A percentile compares a stretch with the other conserved stretches of the same genome.
Conservation (phyloP, 2,797 vertebrate genomes). For the Schizopygopsis pylzovi region DNA sequence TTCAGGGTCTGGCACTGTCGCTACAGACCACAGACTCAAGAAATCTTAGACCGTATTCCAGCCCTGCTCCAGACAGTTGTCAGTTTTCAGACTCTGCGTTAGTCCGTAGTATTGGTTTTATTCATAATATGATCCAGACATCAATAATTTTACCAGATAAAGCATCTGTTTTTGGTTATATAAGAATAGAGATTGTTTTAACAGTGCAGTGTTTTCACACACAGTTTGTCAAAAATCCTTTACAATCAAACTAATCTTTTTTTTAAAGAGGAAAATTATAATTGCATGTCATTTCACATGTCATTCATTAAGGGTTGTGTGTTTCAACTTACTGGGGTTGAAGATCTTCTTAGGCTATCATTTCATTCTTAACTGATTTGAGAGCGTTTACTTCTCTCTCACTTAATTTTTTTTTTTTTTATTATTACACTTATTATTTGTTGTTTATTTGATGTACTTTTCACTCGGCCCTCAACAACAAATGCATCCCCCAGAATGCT, state of each 20-base stretch:
- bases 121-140: conserved; percentile 43
- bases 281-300: background rate
- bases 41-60: conserved; percentile 24
- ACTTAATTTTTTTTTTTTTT: no score
- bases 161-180: conserved; percentile 48
- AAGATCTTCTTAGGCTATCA: background rate
- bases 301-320: background rate
- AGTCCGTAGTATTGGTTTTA: background rate
- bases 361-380: background rate
- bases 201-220: conserved; percentile 1
- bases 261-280: background rate
- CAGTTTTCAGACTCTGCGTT: conserved; percentile 10
- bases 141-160: conserved; percentile 3
- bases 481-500: conserved; percentile 3
- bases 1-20: background rate
- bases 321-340: background rate
- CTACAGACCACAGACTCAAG: background rate
- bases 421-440: conserved; percentile 34
- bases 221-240: conserved; percentile 16
- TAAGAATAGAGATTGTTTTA: background rate
- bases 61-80: conserved; percentile 1
- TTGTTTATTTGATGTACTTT: conserved; percentile 12
- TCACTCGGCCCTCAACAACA: background rate
- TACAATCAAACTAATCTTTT: background rate
- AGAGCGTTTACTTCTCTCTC: background rate